Evolutionary conservation across 2,113 vertebrate genomes (phyloP), one percentile per base, ranked within the genome.

Genomic region (Rhagologus leucostigma): DNA sequence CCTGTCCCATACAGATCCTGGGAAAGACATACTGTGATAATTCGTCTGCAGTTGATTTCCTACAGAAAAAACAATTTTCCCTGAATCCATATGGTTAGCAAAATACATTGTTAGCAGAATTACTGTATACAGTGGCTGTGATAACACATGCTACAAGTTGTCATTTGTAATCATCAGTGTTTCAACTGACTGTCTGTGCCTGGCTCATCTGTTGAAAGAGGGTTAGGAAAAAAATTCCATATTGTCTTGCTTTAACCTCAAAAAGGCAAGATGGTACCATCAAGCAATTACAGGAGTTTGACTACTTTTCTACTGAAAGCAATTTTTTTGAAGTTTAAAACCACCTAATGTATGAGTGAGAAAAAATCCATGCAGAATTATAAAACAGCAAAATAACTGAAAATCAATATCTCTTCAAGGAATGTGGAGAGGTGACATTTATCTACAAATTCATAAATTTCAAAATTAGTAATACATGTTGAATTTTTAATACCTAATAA

Each of bases 101-200:
- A 88, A 94, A 74, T 46, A 68, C 71, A 79, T 90, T 90, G 89
- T 93, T 89, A 78, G 19, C 4, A 13, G 86, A 78, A 81, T 89
- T 92, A 89, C 73, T 92, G 42, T 84, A 46, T 67, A 63, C 19
- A 68, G 64, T 52, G 68, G 11, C 84, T 95, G 80, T 89, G 80
- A 95, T 84, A 96, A 92, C 87, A 95, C 84, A 71, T 60, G 52
- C 84, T 92, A 78, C 80, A 87, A 89, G 86, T 84, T 97, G 95
- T 91, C 95, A 87, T 91, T 77, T 89, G 80, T 71, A 89, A 92
- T 95, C 91, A 89, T 95, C 91, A 37, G 76, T 64, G 64, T 92
- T 96, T 92, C 91, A 95, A 93, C 39, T 84, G 90, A 47, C 76
- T 95, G 79, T 90, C 94, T 95, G 88, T 47, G 84, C 50, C 76